Evolutionary conservation across 2,888 invertebrate species (phyloP).

Genomic region (Axea sp.): DNA sequence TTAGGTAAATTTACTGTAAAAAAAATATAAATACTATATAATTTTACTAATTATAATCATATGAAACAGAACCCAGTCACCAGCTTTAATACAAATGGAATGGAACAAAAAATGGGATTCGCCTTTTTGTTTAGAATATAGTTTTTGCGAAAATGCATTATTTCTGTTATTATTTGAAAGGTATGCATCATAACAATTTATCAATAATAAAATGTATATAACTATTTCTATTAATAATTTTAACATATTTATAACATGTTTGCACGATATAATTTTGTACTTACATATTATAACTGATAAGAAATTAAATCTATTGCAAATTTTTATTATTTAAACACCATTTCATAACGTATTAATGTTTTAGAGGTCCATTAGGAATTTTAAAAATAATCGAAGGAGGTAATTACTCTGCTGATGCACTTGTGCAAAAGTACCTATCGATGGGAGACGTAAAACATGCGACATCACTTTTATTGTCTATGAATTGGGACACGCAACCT

Average conservation of each 20-base stretch:
- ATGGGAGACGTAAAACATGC: constrained; percentile 85
- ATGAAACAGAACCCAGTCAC: constrained; percentile 79
- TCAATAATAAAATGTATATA: too few species aligned
- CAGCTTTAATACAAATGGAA: constrained; percentile 81
- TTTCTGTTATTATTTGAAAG: constrained; percentile 83
- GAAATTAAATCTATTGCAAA: too few species aligned
- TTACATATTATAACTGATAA: too few species aligned
- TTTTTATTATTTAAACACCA: too few species aligned
- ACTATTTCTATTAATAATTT: too few species aligned
- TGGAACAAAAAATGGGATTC: constrained; percentile 82
- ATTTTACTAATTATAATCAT: too few species aligned
- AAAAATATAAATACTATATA: neutral
- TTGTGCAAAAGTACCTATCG: constrained; percentile 84
- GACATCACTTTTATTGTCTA: constrained; percentile 83
- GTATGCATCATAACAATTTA: constrained; percentile 66
- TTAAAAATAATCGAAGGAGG: constrained; percentile 81
- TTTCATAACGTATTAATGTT: too few species aligned
- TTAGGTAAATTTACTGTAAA: constrained; percentile 79
- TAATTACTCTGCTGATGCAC: constrained; percentile 82
- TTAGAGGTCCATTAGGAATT: constrained; percentile 82
- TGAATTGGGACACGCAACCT: constrained; percentile 91
- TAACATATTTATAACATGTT: too few species aligned
- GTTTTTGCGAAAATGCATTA: constrained; percentile 81
- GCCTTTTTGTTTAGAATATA: constrained; percentile 76
- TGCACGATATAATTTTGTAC: too few species aligned